Evolutionary conservation across 2,113 vertebrate genomes (phyloP).

Genomic region (Cololabis saira): DNA sequence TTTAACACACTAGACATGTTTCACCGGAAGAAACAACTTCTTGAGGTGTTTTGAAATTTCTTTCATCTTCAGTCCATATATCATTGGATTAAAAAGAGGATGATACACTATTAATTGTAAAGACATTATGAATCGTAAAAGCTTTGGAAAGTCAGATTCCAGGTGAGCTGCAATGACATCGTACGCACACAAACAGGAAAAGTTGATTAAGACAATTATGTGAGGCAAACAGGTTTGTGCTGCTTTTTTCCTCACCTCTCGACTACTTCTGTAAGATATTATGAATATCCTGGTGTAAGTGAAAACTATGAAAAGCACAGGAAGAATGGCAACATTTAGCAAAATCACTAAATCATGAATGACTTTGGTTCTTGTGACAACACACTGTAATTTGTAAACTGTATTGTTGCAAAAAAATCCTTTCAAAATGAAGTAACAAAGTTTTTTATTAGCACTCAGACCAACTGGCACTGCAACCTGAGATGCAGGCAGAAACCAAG

Average conservation of each 20-base stretch:
- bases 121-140: constrained; percentile 8
- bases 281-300: constrained; percentile 15
- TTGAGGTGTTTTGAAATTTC: constrained; percentile 21
- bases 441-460: background rate
- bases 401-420: constrained; percentile 32
- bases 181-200: constrained; percentile 5
- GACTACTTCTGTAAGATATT: background rate
- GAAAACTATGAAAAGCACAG: constrained; percentile 8
- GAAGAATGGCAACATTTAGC: background rate
- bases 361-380: background rate
- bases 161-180: background rate
- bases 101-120: constrained; percentile 24
- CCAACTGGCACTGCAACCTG: background rate
- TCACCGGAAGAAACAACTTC: background rate
- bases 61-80: constrained; percentile 34
- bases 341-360: background rate
- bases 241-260: constrained; percentile 7
- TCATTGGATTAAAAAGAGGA: constrained; percentile 28
- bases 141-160: constrained; percentile 1
- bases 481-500: constrained; percentile 18
- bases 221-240: constrained; percentile 36
- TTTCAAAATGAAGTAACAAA: constrained; percentile 6
- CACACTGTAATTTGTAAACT: constrained; percentile 10
- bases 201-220: constrained; percentile 29
- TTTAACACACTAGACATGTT: background rate